Base-by-base conservation (phyloP, 2,113 vertebrate species). In the Procavia capensis region DNA sequence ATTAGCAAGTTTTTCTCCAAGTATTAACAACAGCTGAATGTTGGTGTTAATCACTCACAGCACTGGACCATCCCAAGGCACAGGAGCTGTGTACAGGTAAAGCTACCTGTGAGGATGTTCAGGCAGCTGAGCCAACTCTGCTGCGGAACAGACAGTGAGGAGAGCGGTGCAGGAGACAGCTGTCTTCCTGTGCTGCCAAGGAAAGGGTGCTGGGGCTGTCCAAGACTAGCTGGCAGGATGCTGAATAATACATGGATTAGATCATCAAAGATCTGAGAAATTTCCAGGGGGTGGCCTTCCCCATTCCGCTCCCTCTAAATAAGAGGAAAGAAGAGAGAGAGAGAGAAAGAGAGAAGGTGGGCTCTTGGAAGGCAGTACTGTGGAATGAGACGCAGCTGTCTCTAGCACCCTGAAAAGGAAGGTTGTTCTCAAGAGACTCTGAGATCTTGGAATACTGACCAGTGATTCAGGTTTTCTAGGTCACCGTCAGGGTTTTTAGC, bases 1-100 rank as follows among this genome's bases (percentile, higher is more conserved):
- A n/a, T n/a, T n/a, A 84, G 92, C 83, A 88, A 64, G 66, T 6
- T n/a, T 43, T 88, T 74, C 20, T 92, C 59, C 66, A 31, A 95
- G 39, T 90, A 79, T 83, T 81, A 96, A 80, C 25, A 66, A 82
- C 74, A 41, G 63, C 6, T 91, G 45, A 81, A 75, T 63, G 36
- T 24, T 70, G 31, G 31, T 74, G 9, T 80, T 59, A 24, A 47
- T 39, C 76, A 41, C 63, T 95, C 74, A 93, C 36, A 22, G 17
- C 85, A 92, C 83, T 29, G 54, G 41, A 90, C 50, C 39, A 27
- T 74, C 66, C 36, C 36, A 79, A 95, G 75, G 85, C 34, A 83
- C 54, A 95, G 31, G 80, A 94, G 17, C 31, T 59, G 27, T 80
- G 24, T 91, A 82, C 64, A 45, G 88, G 93, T 47, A 54, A 92